Evolutionary conservation across 2,113 vertebrate genomes (phyloP).

Genomic region (Chelonoidis abingdonii): DNA sequence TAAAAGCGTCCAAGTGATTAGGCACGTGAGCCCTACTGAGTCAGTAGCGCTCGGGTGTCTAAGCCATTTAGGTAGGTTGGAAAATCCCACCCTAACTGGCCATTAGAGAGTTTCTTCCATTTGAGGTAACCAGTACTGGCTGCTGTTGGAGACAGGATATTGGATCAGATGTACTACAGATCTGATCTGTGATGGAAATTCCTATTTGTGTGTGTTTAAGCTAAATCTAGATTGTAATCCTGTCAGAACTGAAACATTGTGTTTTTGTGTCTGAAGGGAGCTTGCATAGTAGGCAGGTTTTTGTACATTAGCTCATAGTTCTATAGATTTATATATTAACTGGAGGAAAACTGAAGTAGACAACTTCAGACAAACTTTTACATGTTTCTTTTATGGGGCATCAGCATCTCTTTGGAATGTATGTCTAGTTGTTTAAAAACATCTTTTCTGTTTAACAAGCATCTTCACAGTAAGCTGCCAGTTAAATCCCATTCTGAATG

Average conservation of each 20-base stretch:
- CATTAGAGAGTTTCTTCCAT: not conserved
- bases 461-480: fast-evolving
- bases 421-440: fast-evolving
- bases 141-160: not conserved
- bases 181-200: not conserved
- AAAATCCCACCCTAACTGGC: not conserved
- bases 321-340: not conserved
- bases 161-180: not conserved
- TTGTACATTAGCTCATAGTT: fast-evolving
- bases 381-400: not conserved
- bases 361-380: fast-evolving
- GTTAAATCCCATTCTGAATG: fast-evolving
- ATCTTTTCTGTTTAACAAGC: not conserved
- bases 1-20: not conserved
- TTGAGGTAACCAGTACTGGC: fast-evolving
- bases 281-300: fast-evolving
- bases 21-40: not conserved
- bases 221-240: fast-evolving
- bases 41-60: not conserved
- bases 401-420: fast-evolving
- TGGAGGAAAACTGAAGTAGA: not conserved
- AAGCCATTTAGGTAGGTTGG: not conserved
- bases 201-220: fast-evolving
- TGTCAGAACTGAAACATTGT: fast-evolving
- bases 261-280: fast-evolving